Conservation (phyloP, 2,888 invertebrate species). For the Xiphydria camelus region DNA sequence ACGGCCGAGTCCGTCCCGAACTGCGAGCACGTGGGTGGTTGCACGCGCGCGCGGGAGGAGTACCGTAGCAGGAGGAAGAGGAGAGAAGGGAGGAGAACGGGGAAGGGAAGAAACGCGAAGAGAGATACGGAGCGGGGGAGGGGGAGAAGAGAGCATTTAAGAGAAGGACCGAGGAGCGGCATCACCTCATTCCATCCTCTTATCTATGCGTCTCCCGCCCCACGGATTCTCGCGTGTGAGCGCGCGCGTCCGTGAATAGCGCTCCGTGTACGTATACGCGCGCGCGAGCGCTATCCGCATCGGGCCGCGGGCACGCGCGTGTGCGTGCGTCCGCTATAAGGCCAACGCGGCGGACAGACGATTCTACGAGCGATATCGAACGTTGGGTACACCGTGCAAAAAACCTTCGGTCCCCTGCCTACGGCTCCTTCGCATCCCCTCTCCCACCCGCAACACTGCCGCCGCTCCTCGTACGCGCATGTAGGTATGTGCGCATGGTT, state of each 20-base stretch:
- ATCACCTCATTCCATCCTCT: conserved; percentile 41
- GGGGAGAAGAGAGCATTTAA: conserved; percentile 17
- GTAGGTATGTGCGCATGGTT: too few species aligned
- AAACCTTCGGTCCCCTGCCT: too few species aligned
- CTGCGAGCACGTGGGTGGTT: too few species aligned
- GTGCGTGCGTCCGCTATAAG: conserved; percentile 24
- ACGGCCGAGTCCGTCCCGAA: too few species aligned
- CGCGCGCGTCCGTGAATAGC: conserved; percentile 16
- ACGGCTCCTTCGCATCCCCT: too few species aligned
- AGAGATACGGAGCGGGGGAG: conserved; percentile 8
- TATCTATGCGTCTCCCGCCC: conserved; percentile 47
- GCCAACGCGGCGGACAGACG: conserved; percentile 26
- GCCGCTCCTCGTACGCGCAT: too few species aligned
- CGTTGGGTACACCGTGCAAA: conserved; percentile 11
- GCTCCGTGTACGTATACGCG: conserved; percentile 4
- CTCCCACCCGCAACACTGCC: too few species aligned
- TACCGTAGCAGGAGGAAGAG: conserved; percentile 8
- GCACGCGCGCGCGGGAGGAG: too few species aligned
- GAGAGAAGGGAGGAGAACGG: conserved; percentile 8
- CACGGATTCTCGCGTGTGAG: conserved; percentile 12
- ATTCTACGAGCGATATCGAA: conserved; percentile 26
- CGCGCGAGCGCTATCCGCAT: background rate
- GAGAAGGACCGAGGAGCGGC: conserved; percentile 37
- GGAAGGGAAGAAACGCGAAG: conserved; percentile 3
- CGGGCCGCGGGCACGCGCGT: conserved; percentile 6